Percentiles rank a stretch among this genome's conserved stretches.
These are phyloP conservation scores for Scartelaos histophorus DNA, from an alignment of 2,113 vertebrate genomes.

Conservation along the genomic window DNA sequence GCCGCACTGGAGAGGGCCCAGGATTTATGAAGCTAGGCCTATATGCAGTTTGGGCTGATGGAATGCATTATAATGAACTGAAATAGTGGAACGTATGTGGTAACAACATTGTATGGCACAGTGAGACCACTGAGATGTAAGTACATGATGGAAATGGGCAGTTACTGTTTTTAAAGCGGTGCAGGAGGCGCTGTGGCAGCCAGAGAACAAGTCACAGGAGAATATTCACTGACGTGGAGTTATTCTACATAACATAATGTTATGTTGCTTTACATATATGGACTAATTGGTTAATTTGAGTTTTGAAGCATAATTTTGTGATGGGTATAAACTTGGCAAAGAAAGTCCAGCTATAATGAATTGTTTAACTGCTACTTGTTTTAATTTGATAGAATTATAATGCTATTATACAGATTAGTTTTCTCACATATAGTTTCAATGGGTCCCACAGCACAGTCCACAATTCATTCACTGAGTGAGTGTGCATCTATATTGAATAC, in stretches of 20 bases:
- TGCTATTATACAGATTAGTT: neutral
- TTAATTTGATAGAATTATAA: neutral
- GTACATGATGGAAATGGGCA: neutral
- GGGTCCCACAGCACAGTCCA: neutral
- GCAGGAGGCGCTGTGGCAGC: neutral
- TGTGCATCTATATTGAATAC: neutral
- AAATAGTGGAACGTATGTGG: neutral
- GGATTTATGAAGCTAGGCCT: slow-evolving; percentile 16
- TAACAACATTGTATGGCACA: neutral
- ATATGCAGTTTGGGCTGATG: slow-evolving; percentile 2
- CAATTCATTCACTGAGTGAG: neutral
- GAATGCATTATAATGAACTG: slow-evolving; percentile 7
- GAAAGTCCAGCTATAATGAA: neutral
- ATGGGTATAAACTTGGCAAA: neutral
- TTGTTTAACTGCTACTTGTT: neutral
- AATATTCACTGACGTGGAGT: too few species aligned
- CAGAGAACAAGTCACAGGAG: neutral
- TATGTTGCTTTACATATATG: neutral
- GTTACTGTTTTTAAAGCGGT: neutral
- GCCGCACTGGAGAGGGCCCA: slow-evolving; percentile 21
- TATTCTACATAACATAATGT: neutral
- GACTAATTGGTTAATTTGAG: too few species aligned
- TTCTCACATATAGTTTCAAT: neutral
- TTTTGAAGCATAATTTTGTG: too few species aligned
- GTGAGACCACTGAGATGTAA: neutral